Base-by-base conservation (phyloP, 2,888 invertebrate species). In the Halictus ligatus region DNA sequence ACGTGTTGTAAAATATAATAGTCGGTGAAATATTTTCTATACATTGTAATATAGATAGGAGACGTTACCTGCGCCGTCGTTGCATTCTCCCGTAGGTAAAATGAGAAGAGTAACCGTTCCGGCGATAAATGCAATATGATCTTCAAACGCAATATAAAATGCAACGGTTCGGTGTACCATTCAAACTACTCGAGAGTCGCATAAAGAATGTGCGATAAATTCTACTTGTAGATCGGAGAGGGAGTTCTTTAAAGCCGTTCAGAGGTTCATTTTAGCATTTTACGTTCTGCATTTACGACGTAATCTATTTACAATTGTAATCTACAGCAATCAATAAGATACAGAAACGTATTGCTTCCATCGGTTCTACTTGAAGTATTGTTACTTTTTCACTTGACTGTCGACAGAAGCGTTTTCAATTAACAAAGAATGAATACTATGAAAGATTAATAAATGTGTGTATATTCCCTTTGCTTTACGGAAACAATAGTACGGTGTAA, bases 181-280 rank as follows among this genome's bases (percentile, higher is more conserved):
- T 69, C 69, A 43, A 8, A 40, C 35, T 18, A 43, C 18, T 40
- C 40, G 69, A 69, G 40, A 21, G 21, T 8, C 40, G 40, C 69
- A n/a, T 35, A 69, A 69, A 69, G 40, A 69, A 69, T 40, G 40
- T 12, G 69, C 69, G 35, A 69, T 69, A 69, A 40, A 69, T 40
- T 69, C 69, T 40, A 67, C 67, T 15, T 4, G 67, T 35, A 67
- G 35, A 67, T 40, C 18, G 29, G 2, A 18, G 35, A 64, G 29
- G 8, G 18, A 40, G 40, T 69, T 40, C 18, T 43, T 69, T 69
- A 69, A 21, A 69, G 21, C 21, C 21, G 35, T 40, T 18, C 35
- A 21, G 69, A 21, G 69, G 69, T 21, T 69, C 69, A 40, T 40
- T 40, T 40, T 21, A 43, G 43, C 69, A 21, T 40, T 69, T 69